phyloP scores from a whole-genome alignment of 1,140 invertebrate genomes.

The Leptinotarsa lineolata region DNA sequence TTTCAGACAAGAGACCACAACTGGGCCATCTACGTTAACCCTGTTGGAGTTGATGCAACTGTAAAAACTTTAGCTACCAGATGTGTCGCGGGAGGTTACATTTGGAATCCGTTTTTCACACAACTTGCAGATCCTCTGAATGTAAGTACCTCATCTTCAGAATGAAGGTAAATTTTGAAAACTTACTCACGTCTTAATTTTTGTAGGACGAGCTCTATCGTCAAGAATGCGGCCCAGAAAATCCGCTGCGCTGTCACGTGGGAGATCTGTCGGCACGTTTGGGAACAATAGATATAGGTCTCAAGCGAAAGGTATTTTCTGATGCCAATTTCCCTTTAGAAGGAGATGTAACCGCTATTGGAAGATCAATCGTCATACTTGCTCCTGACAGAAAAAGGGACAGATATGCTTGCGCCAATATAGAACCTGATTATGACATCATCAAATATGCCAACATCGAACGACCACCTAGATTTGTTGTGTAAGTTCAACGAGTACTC shows the following conservation, averaged over 20 bases:
- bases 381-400: slow-evolving; percentile 72
- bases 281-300: slow-evolving; percentile 82
- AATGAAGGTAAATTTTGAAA: neutral
- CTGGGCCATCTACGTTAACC: slow-evolving; percentile 93
- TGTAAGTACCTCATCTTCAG: slow-evolving; percentile 61
- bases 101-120: slow-evolving; percentile 93
- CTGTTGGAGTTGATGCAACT: slow-evolving; percentile 88
- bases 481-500: slow-evolving; percentile 65
- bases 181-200: neutral
- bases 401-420: slow-evolving; percentile 87
- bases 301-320: slow-evolving; percentile 75
- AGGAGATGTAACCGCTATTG: slow-evolving; percentile 75
- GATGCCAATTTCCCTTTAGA: slow-evolving; percentile 89
- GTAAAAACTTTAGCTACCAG: slow-evolving; percentile 77
- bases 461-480: slow-evolving; percentile 83
- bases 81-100: slow-evolving; percentile 87
- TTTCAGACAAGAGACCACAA: slow-evolving; percentile 80
- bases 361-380: slow-evolving; percentile 84
- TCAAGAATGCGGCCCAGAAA: slow-evolving; percentile 83
- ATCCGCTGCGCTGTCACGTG: slow-evolving; percentile 89
- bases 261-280: slow-evolving; percentile 86
- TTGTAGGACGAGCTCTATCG: slow-evolving; percentile 78
- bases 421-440: slow-evolving; percentile 87
- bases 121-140: slow-evolving; percentile 87
- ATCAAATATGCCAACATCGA: slow-evolving; percentile 88